Percentiles rank a stretch among this genome's conserved stretches.
Conservation (phyloP, 2,888 invertebrate genomes). For the Caenorhabditis sp. region DNA sequence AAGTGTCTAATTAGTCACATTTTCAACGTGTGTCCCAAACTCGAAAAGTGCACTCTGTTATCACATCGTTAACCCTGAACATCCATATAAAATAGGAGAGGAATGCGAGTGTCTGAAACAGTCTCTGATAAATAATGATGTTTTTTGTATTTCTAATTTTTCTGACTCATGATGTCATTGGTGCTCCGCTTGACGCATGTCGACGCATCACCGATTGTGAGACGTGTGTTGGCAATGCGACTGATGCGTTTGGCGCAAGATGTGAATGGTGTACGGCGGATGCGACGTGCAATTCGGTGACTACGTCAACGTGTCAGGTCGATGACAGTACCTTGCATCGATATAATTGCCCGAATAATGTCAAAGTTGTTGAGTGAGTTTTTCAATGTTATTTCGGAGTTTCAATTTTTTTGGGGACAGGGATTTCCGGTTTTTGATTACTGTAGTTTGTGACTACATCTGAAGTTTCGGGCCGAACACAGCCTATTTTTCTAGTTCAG, state of each 20-base stretch:
- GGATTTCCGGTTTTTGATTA: too few species aligned
- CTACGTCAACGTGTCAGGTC: slow-evolving; percentile 14
- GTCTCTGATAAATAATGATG: not conserved
- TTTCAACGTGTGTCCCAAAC: too few species aligned
- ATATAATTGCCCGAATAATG: slow-evolving; percentile 27
- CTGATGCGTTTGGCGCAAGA: slow-evolving; percentile 17
- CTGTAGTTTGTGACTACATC: too few species aligned
- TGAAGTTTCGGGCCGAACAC: too few species aligned
- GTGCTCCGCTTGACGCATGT: slow-evolving; percentile 25
- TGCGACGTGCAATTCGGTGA: slow-evolving; percentile 11
- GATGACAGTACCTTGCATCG: slow-evolving; percentile 26
- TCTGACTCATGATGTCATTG: not conserved
- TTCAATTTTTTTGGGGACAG: not conserved
- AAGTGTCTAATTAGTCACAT: not conserved
- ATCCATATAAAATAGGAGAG: not conserved
- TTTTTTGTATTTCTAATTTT: not conserved
- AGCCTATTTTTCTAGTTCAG: too few species aligned
- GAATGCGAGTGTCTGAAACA: not conserved
- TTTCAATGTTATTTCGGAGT: not conserved
- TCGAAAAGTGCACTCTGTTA: not conserved
- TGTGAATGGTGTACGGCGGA: slow-evolving; percentile 22
- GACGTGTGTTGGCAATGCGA: slow-evolving; percentile 16
- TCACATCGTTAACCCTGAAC: too few species aligned
- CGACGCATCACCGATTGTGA: slow-evolving; percentile 13
- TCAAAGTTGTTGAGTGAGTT: slow-evolving; percentile 17